Percentiles rank a stretch among this genome's conserved stretches.
Conservation (phyloP, 2,797 vertebrate species). For the Clarias platycephalus region DNA sequence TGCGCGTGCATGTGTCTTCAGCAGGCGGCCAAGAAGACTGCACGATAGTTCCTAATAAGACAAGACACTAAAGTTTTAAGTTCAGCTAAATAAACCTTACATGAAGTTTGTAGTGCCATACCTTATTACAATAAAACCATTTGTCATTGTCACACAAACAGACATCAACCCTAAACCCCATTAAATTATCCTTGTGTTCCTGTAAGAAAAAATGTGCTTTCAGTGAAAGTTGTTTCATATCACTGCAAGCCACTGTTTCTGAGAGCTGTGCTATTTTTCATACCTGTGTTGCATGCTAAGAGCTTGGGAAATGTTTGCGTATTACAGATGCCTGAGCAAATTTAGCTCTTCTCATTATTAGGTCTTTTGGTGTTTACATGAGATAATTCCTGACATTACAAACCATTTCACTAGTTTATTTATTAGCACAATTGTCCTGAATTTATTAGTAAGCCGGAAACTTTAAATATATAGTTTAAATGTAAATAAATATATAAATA, state of each 20-base stretch:
- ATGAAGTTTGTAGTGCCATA: not conserved
- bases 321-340: not conserved
- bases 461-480: not conserved
- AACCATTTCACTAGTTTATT: not conserved
- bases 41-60: not conserved
- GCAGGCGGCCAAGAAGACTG: not conserved
- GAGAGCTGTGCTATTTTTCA: not conserved
- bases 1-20: not conserved
- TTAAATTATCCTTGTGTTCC: not conserved
- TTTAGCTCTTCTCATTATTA: not conserved
- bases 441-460: not conserved
- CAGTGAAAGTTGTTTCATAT: not conserved
- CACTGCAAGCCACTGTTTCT: not conserved
- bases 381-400: not conserved
- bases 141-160: not conserved
- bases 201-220: not conserved
- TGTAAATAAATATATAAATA: too few species aligned
- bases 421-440: not conserved
- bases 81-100: not conserved
- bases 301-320: not conserved
- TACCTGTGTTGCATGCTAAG: not conserved
- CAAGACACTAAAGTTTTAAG: not conserved
- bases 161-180: not conserved
- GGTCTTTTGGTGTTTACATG: not conserved
- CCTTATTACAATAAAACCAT: not conserved